Base-by-base conservation (phyloP, 2,113 vertebrate genomes). In the Piaya cayana region DNA sequence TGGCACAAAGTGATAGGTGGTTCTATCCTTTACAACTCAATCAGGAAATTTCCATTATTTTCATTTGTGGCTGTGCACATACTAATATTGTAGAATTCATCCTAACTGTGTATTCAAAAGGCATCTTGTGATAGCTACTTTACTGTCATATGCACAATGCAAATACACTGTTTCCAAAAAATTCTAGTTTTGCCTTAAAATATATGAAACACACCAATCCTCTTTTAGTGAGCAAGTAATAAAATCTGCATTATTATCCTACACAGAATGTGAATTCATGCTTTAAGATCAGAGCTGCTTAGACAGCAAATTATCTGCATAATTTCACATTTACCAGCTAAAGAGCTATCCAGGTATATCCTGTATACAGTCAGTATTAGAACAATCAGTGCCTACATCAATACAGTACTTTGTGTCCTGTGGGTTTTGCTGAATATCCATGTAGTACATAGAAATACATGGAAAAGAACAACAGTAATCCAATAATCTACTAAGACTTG, bases 231-330 rank as follows among this genome's bases (percentile, higher is more conserved):
- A 96, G 42, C 78, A 80, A 97, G 77, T 55, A 96, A 95, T 94
- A 96, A 97, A 97, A 96, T 92, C 82, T 89, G 63, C 94, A 92
- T 91, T 95, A 97, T 59, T 34, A 81, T 58, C 89, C 90, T 45
- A 93, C 39, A 76, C 84, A 96, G 81, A 93, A 91, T 72, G 45
- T 62, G 68, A 97, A 96, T 87, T 93, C 88, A 88, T 68, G 67
- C 90, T 96, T 95, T 94, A 96, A 96, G 94, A 86, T 94, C 90
- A 86, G 95, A 97, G 76, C 81, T 81, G 83, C 86, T 97, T 95
- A 86, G 88, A 90, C 34, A 96, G 70, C 95, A 97, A 97, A 97
- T 98, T 96, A 96, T 87, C 63, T 95, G 84, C 81, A 95, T 94
- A 93, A 96, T 83, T 97, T 96, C 96, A 95, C 92, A 86, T 70